Base-by-base conservation (phyloP, 1,140 invertebrate genomes). In the Drosophila nebulosa region DNA sequence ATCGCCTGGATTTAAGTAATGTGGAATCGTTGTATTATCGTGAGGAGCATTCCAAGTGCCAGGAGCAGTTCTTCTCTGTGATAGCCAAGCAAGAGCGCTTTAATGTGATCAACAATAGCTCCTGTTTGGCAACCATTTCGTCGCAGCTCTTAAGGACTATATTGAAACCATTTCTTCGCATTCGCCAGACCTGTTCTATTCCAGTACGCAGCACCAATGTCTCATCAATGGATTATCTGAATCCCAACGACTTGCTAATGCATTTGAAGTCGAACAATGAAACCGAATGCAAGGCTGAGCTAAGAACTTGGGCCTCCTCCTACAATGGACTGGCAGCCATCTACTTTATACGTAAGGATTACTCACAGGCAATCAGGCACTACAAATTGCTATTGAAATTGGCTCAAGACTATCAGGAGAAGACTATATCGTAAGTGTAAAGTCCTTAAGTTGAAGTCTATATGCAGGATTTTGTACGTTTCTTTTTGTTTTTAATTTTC, bases 171-270 rank as follows among this genome's bases (percentile, higher is more conserved):
- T 91, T 97, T 32, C 78, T 95, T 39, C 92, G 93, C 39, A 92
- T 97, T 39, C 92, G 96, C 1, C 95, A 96, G 90, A 95, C 95
- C 1, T 96, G 96, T 88, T 94, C 94, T 16, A 94, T 96, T 91
- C 95, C 96, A 1, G 67, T 91, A 16, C 46, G 63, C 0, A 72
- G 70, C 9, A 75, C 69, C n/a, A 74, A 64, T 24, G 69, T 65
- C 6, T 39, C 68, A 27, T 71, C 67, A 4, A 81, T 78, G 4
- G 64, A 79, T 26, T 90, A 81, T 61, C 32, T 90, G 6, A 74
- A 84, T 53, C 90, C 96, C 92, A 93, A 95, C 68, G 93, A 96
- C 62, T 86, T 97, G 1, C 75, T 96, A 39, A 92, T 93, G 5
- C 93, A 94, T 51, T 90, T 97, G 14, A 95, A 95, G 42, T 93